Evolutionary conservation across 1,140 invertebrate genomes (phyloP).

Genomic region (Papilio machaon): DNA sequence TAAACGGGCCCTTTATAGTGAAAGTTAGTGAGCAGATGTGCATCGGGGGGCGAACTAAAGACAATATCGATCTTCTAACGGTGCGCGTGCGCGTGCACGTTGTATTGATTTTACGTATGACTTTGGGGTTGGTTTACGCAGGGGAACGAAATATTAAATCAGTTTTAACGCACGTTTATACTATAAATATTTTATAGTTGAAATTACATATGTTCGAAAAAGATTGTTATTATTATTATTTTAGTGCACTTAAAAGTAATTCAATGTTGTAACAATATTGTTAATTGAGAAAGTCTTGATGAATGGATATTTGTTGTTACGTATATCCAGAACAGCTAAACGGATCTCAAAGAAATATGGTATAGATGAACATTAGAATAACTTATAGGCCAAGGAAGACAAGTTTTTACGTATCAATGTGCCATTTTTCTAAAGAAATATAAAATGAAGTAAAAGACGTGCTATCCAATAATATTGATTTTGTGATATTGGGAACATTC

Average conservation of each 20-base stretch:
- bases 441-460: no score
- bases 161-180: not conserved
- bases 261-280: no score
- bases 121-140: constrained; percentile 51
- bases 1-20: not conserved
- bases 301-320: no score
- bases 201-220: not conserved
- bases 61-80: constrained; percentile 65
- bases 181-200: not conserved
- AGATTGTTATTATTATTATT: not conserved
- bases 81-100: constrained; percentile 53
- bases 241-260: not conserved
- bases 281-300: no score
- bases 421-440: no score
- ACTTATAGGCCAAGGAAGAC: no score
- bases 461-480: no score
- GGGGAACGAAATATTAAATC: constrained; percentile 35
- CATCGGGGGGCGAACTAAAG: constrained; percentile 53
- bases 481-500: no score
- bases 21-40: constrained; percentile 51
- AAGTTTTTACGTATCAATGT: no score
- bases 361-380: no score
- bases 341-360: no score
- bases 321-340: no score
- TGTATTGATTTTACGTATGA: constrained; percentile 57